phyloP scores from a whole-genome alignment of 2,888 invertebrate species.

The Hypsopygia costalis region DNA sequence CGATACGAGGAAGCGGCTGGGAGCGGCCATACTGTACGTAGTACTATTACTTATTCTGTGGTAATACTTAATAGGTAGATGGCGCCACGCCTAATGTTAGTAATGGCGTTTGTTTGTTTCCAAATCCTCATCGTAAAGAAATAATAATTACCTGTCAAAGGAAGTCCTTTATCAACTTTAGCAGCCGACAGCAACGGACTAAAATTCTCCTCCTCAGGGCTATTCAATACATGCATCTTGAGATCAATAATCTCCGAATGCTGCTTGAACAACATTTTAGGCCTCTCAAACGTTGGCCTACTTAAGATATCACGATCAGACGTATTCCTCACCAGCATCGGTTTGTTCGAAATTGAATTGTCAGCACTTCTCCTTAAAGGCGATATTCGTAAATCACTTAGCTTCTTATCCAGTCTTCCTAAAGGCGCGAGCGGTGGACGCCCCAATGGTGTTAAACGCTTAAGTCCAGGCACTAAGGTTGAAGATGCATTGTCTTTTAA shows the following conservation, averaged over 20 bases:
- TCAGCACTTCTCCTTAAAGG: slow-evolving; percentile 62
- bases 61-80: too few relatives aligned
- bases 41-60: too few relatives aligned
- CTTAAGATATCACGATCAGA: slow-evolving; percentile 54
- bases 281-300: slow-evolving; percentile 53
- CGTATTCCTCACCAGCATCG: slow-evolving; percentile 45
- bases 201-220: slow-evolving; percentile 59
- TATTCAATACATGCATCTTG: slow-evolving; percentile 63
- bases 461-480: slow-evolving; percentile 29
- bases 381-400: slow-evolving; percentile 58
- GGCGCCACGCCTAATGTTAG: too few relatives aligned
- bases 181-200: slow-evolving; percentile 46
- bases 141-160: slow-evolving; percentile 61
- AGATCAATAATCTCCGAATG: slow-evolving; percentile 72
- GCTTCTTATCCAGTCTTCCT: slow-evolving; percentile 56
- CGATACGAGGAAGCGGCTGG: too few relatives aligned
- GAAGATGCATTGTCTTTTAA: slow-evolving; percentile 41
- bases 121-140: too few relatives aligned
- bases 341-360: slow-evolving; percentile 48
- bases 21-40: too few relatives aligned
- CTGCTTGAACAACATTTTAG: slow-evolving; percentile 64
- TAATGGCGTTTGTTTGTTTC: too few relatives aligned
- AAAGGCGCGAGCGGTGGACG: slow-evolving; percentile 61
- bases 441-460: slow-evolving; percentile 55
- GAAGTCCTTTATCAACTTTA: slow-evolving; percentile 66